These are phyloP conservation scores for Pygmarrhopalites habei DNA, from an alignment of 1,140 invertebrate species.

Conservation along the genomic window DNA sequence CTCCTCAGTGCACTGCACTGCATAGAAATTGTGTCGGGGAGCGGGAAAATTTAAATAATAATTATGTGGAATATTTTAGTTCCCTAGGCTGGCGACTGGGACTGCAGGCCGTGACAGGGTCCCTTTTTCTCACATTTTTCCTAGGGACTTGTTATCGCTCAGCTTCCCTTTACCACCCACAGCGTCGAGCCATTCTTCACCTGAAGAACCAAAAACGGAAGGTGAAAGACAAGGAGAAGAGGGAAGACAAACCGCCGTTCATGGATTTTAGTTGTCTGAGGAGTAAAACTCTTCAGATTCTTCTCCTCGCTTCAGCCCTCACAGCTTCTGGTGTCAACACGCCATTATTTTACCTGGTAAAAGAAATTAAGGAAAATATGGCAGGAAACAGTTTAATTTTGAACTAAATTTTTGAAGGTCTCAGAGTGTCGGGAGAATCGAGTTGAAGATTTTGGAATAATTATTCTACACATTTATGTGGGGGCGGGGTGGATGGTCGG, in stretches of 20 bases:
- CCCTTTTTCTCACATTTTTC: constrained; percentile 76
- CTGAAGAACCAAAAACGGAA: constrained; percentile 80
- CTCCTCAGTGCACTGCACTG: background rate
- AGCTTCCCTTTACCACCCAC: constrained; percentile 80
- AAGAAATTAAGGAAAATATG: constrained; percentile 31
- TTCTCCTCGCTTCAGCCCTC: constrained; percentile 69
- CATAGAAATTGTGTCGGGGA: background rate
- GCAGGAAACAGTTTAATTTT: background rate
- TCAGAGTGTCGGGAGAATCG: constrained; percentile 51
- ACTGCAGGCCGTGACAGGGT: constrained; percentile 76
- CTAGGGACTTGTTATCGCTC: constrained; percentile 80
- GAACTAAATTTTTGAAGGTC: constrained; percentile 12
- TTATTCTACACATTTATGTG: constrained; percentile 66
- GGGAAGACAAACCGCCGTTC: constrained; percentile 70
- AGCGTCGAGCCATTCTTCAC: constrained; percentile 77
- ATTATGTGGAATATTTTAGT: constrained; percentile 48
- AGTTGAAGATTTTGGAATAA: constrained; percentile 58
- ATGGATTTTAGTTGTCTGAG: constrained; percentile 76
- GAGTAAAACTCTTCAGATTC: constrained; percentile 73
- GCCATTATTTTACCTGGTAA: constrained; percentile 74
- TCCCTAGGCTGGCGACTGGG: constrained; percentile 75
- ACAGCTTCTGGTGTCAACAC: constrained; percentile 75
- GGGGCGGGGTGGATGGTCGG: constrained; percentile 76
- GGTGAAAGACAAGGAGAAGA: constrained; percentile 40
- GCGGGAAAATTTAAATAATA: background rate